phyloP scores from a whole-genome alignment of 2,888 invertebrate genomes.

The Cataglyphis altisquamis region DNA sequence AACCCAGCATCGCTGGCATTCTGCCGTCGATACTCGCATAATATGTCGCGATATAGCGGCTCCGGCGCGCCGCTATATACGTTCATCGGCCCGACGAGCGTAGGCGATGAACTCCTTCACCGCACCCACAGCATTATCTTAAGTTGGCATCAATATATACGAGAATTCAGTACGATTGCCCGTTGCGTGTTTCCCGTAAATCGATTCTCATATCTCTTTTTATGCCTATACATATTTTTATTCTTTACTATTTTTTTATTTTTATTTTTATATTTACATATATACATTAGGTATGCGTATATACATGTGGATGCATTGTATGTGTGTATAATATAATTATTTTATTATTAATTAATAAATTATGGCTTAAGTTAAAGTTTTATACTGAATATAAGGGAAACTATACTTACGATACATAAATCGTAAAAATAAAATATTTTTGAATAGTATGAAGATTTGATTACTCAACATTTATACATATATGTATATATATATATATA shows the following conservation, averaged over 20 bases:
- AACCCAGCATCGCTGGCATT: slow-evolving; percentile 53
- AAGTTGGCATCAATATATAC: slow-evolving; percentile 40
- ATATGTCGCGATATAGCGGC: slow-evolving; percentile 34
- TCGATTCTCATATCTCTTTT: slow-evolving; percentile 11
- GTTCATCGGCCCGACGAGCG: slow-evolving; percentile 39
- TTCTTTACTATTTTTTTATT: neutral
- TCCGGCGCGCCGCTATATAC: slow-evolving; percentile 24
- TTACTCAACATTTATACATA: neutral
- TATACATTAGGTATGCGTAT: neutral
- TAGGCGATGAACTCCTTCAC: slow-evolving; percentile 53
- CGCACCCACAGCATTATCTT: slow-evolving; percentile 49
- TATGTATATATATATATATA: neutral
- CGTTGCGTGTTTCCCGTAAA: slow-evolving; percentile 18
- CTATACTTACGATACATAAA: neutral
- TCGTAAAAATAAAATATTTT: neutral
- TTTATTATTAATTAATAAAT: neutral
- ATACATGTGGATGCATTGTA: neutral
- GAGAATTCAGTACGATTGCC: slow-evolving; percentile 23
- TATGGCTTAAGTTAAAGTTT: neutral
- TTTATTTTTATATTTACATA: neutral
- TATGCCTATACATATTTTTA: neutral
- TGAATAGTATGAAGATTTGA: neutral
- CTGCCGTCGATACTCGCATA: slow-evolving; percentile 53
- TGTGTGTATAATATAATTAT: neutral
- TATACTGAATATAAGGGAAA: neutral